Evolutionary conservation across 2,797 vertebrate species (phyloP).

Genomic region (Rhinophrynus dorsalis): DNA sequence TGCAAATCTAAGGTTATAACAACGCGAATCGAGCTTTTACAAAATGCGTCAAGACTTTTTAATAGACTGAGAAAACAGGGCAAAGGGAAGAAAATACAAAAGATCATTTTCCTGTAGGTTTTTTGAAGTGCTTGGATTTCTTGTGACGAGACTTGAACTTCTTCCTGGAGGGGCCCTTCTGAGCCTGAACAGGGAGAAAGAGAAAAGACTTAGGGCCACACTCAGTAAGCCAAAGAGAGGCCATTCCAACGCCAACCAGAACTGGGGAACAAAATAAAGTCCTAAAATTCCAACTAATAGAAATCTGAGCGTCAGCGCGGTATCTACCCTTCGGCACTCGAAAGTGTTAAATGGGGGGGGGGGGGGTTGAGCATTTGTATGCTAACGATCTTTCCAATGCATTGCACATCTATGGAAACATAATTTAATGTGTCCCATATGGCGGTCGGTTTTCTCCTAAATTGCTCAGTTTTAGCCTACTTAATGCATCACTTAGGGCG

Average conservation of each 20-base stretch:
- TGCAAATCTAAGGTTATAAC: too few species aligned
- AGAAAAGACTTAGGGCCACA: neutral
- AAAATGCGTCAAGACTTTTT: too few species aligned
- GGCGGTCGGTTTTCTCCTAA: neutral
- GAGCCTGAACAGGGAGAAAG: constrained; percentile 53
- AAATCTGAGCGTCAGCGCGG: too few species aligned
- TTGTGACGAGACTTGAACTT: constrained; percentile 55
- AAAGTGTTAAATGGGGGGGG: too few species aligned
- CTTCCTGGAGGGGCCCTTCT: constrained; percentile 55
- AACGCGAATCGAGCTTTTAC: too few species aligned
- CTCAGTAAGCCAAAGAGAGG: neutral
- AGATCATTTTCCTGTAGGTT: neutral
- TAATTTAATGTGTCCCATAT: neutral
- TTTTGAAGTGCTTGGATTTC: constrained; percentile 55
- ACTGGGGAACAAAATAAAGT: neutral
- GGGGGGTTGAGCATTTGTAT: too few species aligned
- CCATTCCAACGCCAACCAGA: neutral
- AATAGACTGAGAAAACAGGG: too few species aligned
- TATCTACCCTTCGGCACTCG: too few species aligned
- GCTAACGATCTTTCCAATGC: too few species aligned
- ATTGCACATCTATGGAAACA: too few species aligned
- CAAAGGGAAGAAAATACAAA: neutral
- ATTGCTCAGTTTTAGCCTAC: too few species aligned
- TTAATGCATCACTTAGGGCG: neutral
- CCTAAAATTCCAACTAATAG: neutral